Percentiles rank a stretch among this genome's conserved stretches.
These are phyloP conservation scores for Chrysolina haemoptera DNA, from an alignment of 2,888 invertebrate genomes.

Conservation along the genomic window DNA sequence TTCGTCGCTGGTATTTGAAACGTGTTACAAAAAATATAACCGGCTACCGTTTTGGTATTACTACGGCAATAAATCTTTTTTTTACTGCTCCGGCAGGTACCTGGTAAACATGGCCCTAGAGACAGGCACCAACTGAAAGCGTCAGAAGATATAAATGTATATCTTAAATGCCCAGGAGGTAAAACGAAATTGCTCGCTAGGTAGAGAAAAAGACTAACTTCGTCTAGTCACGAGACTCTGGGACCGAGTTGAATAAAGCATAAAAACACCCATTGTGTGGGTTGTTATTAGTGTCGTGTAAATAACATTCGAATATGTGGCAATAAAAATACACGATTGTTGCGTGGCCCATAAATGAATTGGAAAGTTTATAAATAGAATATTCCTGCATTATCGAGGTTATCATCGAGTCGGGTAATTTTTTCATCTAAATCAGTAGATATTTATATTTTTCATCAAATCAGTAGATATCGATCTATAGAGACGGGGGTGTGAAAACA, in stretches of 20 bases:
- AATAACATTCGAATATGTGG: slow-evolving; percentile 5
- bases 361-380: slow-evolving; percentile 9
- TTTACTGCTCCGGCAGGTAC: slow-evolving; percentile 4
- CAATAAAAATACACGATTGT: slow-evolving; percentile 11
- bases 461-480: too few species aligned
- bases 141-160: slow-evolving; percentile 15
- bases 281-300: slow-evolving; percentile 11
- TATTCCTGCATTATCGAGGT: background rate
- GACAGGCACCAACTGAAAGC: slow-evolving; percentile 21
- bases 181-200: slow-evolving; percentile 2
- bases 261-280: slow-evolving; percentile 20
- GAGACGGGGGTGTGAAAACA: too few species aligned
- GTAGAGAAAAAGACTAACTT: slow-evolving; percentile 16
- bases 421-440: background rate
- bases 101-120: background rate
- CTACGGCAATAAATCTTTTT: slow-evolving; percentile 17
- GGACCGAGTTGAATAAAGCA: background rate
- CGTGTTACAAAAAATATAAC: slow-evolving; percentile 14
- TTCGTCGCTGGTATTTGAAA: background rate
- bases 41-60: slow-evolving; percentile 16
- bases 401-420: background rate
- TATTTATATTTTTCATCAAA: background rate
- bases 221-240: slow-evolving; percentile 21
- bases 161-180: slow-evolving; percentile 11
- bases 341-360: slow-evolving; percentile 13